A percentile compares a stretch with the other conserved stretches of the same genome.
Conservation (phyloP, 2,888 invertebrate genomes). For the Octonoba sinensis region DNA sequence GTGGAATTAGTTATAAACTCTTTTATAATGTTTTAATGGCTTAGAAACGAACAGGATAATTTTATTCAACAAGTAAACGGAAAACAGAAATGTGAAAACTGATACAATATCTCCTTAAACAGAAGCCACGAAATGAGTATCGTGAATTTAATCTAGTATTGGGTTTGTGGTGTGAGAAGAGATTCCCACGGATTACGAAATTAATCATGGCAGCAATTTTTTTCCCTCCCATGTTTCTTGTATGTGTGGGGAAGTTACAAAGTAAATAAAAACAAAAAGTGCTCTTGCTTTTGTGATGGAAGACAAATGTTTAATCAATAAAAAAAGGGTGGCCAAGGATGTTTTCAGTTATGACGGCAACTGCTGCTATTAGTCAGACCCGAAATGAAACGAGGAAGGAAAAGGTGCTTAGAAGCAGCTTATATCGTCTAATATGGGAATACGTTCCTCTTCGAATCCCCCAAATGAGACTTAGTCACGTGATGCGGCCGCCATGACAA, state of each 20-base stretch:
- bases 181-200: conserved; percentile 12
- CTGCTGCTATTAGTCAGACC: conserved; percentile 51
- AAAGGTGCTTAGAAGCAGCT: conserved; percentile 52
- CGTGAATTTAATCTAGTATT: too few species aligned
- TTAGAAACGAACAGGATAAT: too few species aligned
- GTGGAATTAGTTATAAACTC: too few species aligned
- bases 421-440: conserved; percentile 61
- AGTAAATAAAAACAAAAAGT: conserved; percentile 39
- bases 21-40: too few species aligned
- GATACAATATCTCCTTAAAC: too few species aligned
- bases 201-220: conserved; percentile 24
- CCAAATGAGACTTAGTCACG: conserved; percentile 55
- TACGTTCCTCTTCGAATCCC: conserved; percentile 23
- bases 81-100: too few species aligned
- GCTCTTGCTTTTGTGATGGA: conserved; percentile 37
- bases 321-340: conserved; percentile 25
- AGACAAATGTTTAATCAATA: conserved; percentile 60
- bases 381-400: conserved; percentile 39
- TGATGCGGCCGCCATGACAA: conserved; percentile 50
- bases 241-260: conserved; percentile 25
- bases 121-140: too few species aligned
- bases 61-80: too few species aligned
- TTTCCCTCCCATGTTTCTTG: conserved; percentile 10
- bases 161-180: too few species aligned
- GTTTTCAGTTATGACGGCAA: conserved; percentile 57